phyloP scores from a whole-genome alignment of 2,113 vertebrate species.

The Burhinus bistriatus region DNA sequence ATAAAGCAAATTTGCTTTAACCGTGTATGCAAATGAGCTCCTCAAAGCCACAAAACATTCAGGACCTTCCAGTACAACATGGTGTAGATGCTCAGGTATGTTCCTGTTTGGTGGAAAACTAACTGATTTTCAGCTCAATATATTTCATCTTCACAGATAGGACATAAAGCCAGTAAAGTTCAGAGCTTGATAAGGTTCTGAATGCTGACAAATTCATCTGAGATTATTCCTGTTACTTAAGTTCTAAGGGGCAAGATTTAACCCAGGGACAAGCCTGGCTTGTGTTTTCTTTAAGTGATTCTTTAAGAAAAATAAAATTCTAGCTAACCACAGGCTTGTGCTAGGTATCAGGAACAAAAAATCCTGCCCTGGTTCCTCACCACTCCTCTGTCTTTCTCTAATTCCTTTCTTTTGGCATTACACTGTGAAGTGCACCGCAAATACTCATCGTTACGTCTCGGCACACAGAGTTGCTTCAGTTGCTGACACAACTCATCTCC shows the following conservation, averaged over 20 bases:
- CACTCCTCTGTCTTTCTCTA: not conserved
- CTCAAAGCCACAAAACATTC: not conserved
- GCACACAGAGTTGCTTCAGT: not conserved
- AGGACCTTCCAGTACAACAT: accelerated
- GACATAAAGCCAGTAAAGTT: not conserved
- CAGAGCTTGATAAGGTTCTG: not conserved
- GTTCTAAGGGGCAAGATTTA: not conserved
- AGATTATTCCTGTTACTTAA: not conserved
- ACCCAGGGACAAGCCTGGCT: not conserved
- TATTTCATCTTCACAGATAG: not conserved
- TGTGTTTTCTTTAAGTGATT: not conserved
- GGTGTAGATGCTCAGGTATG: accelerated
- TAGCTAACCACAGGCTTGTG: not conserved
- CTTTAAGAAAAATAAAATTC: not conserved
- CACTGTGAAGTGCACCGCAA: not conserved
- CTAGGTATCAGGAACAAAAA: not conserved
- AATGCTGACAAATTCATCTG: not conserved
- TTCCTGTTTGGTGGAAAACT: not conserved
- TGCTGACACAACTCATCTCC: not conserved
- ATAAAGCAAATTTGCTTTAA: not conserved
- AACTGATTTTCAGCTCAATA: not conserved
- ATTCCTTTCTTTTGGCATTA: not conserved
- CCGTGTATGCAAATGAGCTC: not conserved
- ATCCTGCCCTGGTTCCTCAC: not conserved
- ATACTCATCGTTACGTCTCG: accelerated